phyloP scores from a whole-genome alignment of 2,797 vertebrate genomes.

The Ctenopoma kingsleyae region DNA sequence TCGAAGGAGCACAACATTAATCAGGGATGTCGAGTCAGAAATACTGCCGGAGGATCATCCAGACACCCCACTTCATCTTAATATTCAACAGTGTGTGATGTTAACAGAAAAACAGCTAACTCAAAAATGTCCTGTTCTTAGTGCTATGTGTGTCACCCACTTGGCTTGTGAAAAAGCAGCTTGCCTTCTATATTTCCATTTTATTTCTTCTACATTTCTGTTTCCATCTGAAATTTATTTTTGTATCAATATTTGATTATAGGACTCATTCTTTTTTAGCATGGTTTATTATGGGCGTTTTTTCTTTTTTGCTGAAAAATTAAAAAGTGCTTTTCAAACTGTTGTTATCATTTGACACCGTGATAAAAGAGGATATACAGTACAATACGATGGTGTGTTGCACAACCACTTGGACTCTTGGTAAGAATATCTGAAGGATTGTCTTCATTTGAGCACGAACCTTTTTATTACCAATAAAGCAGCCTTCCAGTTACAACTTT shows the following conservation, averaged over 20 bases:
- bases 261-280: slow-evolving; percentile 83
- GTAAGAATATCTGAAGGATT: slow-evolving; percentile 89
- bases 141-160: slow-evolving; percentile 86
- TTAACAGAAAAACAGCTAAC: slow-evolving; percentile 79
- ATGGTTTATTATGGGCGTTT: slow-evolving; percentile 83
- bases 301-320: slow-evolving; percentile 81
- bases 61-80: slow-evolving; percentile 79
- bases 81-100: slow-evolving; percentile 82
- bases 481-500: slow-evolving; percentile 86
- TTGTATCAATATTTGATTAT: slow-evolving; percentile 85
- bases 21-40: slow-evolving; percentile 80
- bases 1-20: slow-evolving; percentile 79
- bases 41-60: slow-evolving; percentile 80
- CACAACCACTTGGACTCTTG: slow-evolving; percentile 89
- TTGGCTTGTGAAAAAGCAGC: slow-evolving; percentile 88
- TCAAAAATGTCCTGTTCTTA: slow-evolving; percentile 83
- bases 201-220: slow-evolving; percentile 80
- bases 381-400: slow-evolving; percentile 87
- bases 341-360: slow-evolving; percentile 87
- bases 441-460: slow-evolving; percentile 92
- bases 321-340: slow-evolving; percentile 88
- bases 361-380: slow-evolving; percentile 86
- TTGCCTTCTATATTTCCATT: slow-evolving; percentile 86
- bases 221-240: slow-evolving; percentile 87
- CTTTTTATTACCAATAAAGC: slow-evolving; percentile 93